These are phyloP conservation scores for Henricia sp. DNA, from an alignment of 53 echinoderm and acorn worm species.

Conservation along the genomic window DNA sequence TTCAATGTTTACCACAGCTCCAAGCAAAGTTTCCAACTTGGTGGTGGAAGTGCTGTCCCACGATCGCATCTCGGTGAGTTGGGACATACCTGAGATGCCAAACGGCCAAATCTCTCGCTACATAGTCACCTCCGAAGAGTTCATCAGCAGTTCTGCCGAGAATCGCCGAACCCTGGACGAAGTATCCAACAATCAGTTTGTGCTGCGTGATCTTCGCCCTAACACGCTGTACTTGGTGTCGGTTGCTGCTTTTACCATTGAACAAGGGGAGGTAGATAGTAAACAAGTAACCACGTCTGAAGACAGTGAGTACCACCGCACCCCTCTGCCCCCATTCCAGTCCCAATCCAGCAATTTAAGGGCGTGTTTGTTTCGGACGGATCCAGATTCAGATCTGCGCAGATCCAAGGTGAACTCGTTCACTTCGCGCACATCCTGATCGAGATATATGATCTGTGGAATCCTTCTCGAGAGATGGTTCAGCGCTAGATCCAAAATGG, in stretches of 20 bases:
- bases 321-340: no score
- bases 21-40: constrained; percentile 73
- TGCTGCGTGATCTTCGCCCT: constrained; percentile 41
- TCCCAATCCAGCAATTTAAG: no score
- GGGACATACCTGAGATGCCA: constrained; percentile 60
- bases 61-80: constrained; percentile 62
- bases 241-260: constrained; percentile 66
- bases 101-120: constrained; percentile 73
- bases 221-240: constrained; percentile 72
- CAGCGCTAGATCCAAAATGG: no score
- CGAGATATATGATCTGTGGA: no score
- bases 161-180: not conserved
- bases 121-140: constrained; percentile 30
- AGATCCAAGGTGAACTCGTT: no score
- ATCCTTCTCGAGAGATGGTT: no score
- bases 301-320: constrained; percentile 79
- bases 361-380: no score
- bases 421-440: no score
- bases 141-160: constrained; percentile 5
- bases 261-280: not conserved
- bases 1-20: constrained; percentile 68
- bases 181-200: not conserved
- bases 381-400: no score
- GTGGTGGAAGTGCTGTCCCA: constrained; percentile 22
- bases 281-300: constrained; percentile 64